Base-by-base conservation (phyloP, 1,140 invertebrate genomes). In the Drosophila kepulauana region DNA sequence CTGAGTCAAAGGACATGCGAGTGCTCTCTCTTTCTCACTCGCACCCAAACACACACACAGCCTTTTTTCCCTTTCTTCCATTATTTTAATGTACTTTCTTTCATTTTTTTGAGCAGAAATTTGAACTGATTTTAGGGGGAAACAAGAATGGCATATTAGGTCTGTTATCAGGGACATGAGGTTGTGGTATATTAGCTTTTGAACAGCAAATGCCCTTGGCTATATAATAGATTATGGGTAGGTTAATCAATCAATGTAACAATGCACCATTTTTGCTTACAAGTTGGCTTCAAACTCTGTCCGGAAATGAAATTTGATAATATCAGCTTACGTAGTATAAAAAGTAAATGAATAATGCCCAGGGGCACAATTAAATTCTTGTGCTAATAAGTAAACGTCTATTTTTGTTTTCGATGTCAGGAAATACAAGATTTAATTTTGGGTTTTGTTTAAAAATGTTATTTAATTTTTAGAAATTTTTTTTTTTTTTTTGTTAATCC, bases 31-130 rank as follows among this genome's bases (percentile, higher is more conserved):
- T 35, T 38, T 67, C 16, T 38, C 35, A 10, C 35, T 38, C 35
- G 35, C 35, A 38, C 35, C 35, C 35, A 38, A 38, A 11, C 46
- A 16, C 28, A 10, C 4, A 52, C n/a, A 28, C 25, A 11, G 4
- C 25, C 11, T 5, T 52, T 52, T 68, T 8, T 52, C 33, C 41
- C 33, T 30, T 35, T 15, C 16, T 41, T 30, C 5, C 41, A 13
- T 11, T 64, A 30, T 59, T 4, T 63, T 45, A 15, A 7, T 62
- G n/a, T 35, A 38, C 15, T 69, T 65, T 61, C 59, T 57, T 77
- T 74, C 43, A 38, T 77, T 81, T 85, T 25, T 25, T 77, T 75
- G 25, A 71, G 48, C 61, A 63, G 74, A 71, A 85, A 81, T 65
- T 63, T 78, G 78, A 85, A 81, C 78, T 74, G 46, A 76, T 79